Percentiles rank a stretch among this genome's conserved stretches.
These are phyloP conservation scores for Malurus elegans DNA, from an alignment of 2,113 vertebrate genomes.

Conservation along the genomic window DNA sequence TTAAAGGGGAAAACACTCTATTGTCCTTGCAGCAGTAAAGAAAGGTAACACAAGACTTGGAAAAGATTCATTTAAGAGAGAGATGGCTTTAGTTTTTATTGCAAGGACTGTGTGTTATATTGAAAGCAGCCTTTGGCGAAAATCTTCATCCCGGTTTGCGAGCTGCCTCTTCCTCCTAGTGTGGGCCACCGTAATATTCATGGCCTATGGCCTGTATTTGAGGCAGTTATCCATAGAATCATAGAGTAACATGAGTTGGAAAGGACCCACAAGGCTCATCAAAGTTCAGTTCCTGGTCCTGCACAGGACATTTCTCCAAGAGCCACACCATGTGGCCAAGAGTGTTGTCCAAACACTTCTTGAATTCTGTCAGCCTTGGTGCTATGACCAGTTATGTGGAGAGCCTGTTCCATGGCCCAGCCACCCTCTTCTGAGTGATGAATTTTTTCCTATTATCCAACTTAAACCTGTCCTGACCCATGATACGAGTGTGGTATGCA, in stretches of 20 bases:
- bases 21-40: background rate
- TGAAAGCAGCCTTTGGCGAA: background rate
- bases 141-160: background rate
- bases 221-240: rapidly evolving
- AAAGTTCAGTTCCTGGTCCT: background rate
- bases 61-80: background rate
- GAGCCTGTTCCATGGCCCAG: background rate
- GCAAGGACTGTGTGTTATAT: background rate
- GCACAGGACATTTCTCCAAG: background rate
- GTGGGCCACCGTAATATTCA: background rate
- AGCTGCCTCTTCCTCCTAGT: background rate
- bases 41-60: background rate
- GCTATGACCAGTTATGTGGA: background rate
- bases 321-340: background rate
- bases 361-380: background rate
- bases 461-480: background rate
- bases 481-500: rapidly evolving
- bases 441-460: background rate
- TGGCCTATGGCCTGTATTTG: too few relatives aligned
- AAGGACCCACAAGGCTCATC: background rate
- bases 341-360: background rate
- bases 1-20: background rate
- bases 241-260: background rate
- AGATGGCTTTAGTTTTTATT: background rate
- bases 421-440: background rate